Evolutionary conservation across 30 jellyfish, hydroid and myxozoan genomes (phyloP), one percentile per base, ranked within the genome.

Genomic region (Turritopsis dohrnii): DNA sequence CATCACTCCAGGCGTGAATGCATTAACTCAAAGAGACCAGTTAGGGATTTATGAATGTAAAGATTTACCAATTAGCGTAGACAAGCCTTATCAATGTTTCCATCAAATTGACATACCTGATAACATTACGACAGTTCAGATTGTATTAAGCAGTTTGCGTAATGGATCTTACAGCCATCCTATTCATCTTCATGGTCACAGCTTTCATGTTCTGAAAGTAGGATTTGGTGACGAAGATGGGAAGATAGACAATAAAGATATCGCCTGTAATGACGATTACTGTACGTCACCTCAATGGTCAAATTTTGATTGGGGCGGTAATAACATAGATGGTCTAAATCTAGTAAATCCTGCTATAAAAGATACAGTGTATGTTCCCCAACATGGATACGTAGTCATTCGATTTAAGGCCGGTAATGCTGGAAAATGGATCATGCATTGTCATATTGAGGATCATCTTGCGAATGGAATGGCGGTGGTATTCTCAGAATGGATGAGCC

Each of bases 121-220:
- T 80, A 83, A 91, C 60, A 13, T 41, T 3, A 13, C 60, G 13
- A 87, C 96, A 23, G 87, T 91, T 52, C 97, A 91, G 54, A 71
- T 91, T 90, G 90, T 91, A 18, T 91, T 88, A 87, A 82, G 85
- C 18, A 91, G 83, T 65, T 71, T 83, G 88, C 96, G 97, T 3
- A 79, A 81, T n/a, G 97, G 97, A 17, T 80, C 86, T 29, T 96
- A 96, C 29, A 81, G 95, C 28, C 97, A 90, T 66, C 96, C 60
- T 41, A 41, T 41, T 41, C 60, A 41, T 41, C 60, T 41, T 41
- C 60, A 41, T 41, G 60, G 96, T 7, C 97, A 91, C 71, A 86
- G 96, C 72, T 91, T 86, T 75, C 74, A 91, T 52, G 88, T 91
- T 52, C 79, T 91, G 60, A 91, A 91, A 26, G 81, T 91, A 90